Evolutionary conservation across 2,888 invertebrate genomes (phyloP).

Genomic region (Glomeris marginata): DNA sequence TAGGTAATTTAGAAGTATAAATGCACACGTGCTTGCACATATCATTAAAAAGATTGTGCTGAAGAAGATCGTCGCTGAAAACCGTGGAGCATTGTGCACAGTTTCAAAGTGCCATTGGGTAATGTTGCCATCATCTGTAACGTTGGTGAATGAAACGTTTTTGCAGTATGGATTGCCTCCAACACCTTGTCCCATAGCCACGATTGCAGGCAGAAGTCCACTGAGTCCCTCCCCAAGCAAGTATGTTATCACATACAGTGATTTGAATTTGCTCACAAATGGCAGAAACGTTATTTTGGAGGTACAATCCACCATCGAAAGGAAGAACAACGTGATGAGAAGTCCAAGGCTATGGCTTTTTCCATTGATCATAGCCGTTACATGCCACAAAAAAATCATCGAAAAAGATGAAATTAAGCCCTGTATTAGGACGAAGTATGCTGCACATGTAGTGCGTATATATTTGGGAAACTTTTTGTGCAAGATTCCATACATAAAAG

Average conservation of each 20-base stretch:
- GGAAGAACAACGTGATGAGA: constrained; percentile 47
- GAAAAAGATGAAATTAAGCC: constrained; percentile 32
- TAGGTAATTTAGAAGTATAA: constrained; percentile 41
- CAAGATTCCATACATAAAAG: constrained; percentile 46
- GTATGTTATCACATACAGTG: constrained; percentile 61
- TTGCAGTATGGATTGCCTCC: constrained; percentile 41
- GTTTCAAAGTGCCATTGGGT: constrained; percentile 19
- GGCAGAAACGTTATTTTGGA: constrained; percentile 76
- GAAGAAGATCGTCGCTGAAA: constrained; percentile 49
- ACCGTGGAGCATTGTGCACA: constrained; percentile 37
- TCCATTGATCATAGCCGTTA: constrained; percentile 39
- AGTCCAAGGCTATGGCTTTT: constrained; percentile 26
- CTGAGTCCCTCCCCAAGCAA: constrained; percentile 68
- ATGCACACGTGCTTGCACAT: constrained; percentile 45
- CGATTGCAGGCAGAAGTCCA: constrained; percentile 61
- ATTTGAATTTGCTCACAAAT: constrained; percentile 50
- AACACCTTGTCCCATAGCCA: constrained; percentile 62
- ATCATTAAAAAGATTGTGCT: constrained; percentile 46
- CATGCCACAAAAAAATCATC: constrained; percentile 36
- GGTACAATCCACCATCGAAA: constrained; percentile 61
- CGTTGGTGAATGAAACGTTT: constrained; percentile 19
- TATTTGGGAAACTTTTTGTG: constrained; percentile 20
- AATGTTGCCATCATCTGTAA: not conserved
- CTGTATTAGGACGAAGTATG: constrained; percentile 32
- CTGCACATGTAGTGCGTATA: constrained; percentile 28